Conservation (phyloP, 1,140 invertebrate species). For the Pachyrhynchus sulphureomaculatus region DNA sequence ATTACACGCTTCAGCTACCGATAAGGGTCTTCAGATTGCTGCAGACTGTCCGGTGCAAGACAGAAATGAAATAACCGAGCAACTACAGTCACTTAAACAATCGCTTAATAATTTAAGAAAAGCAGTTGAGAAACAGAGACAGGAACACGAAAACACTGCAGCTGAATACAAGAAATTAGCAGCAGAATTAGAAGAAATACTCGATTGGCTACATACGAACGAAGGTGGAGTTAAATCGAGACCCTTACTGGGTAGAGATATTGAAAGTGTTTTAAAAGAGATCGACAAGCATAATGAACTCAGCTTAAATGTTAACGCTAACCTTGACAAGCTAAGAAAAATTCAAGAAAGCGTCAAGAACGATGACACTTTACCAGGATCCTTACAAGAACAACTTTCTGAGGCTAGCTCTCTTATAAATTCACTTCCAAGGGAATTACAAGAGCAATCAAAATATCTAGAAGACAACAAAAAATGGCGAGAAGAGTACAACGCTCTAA, state of each 20-base stretch:
- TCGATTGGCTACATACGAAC: slow-evolving; percentile 83
- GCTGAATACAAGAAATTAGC: slow-evolving; percentile 83
- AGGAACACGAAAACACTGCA: slow-evolving; percentile 84
- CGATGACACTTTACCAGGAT: slow-evolving; percentile 75
- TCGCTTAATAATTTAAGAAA: slow-evolving; percentile 76
- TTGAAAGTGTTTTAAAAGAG: slow-evolving; percentile 78
- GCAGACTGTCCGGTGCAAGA: slow-evolving; percentile 83
- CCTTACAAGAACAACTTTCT: slow-evolving; percentile 78
- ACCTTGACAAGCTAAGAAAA: slow-evolving; percentile 68
- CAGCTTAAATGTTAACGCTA: slow-evolving; percentile 67
- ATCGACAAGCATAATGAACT: slow-evolving; percentile 75
- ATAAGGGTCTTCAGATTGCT: slow-evolving; percentile 90
- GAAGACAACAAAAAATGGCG: slow-evolving; percentile 77
- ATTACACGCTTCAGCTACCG: slow-evolving; percentile 78
- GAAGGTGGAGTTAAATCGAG: slow-evolving; percentile 80
- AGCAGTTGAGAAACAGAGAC: slow-evolving; percentile 79
- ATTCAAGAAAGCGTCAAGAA: slow-evolving; percentile 69
- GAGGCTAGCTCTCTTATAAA: slow-evolving; percentile 75
- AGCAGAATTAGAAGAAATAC: slow-evolving; percentile 74
- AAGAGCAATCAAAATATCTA: slow-evolving; percentile 77
- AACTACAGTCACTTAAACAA: slow-evolving; percentile 83
- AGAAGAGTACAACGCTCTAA: slow-evolving; percentile 68
- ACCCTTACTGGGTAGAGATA: slow-evolving; percentile 75
- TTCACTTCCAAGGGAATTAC: slow-evolving; percentile 75
- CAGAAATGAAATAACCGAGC: slow-evolving; percentile 82